Evolutionary conservation across 2,888 invertebrate species (phyloP).

Genomic region (Cremastinae sp.): DNA sequence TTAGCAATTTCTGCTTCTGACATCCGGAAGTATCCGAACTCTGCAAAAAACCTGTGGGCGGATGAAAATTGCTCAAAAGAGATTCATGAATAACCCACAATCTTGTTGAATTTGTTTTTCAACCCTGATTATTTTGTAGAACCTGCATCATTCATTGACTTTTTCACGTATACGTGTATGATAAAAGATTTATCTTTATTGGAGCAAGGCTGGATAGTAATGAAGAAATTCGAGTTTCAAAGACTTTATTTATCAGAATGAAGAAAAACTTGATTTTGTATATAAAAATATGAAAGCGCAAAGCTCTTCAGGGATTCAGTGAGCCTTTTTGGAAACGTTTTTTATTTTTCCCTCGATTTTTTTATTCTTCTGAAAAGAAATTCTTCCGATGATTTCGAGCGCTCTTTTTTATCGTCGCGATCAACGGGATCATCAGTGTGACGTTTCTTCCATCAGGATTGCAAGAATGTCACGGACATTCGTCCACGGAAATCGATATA

Average conservation of each 20-base stretch:
- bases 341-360: not conserved
- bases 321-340: not conserved
- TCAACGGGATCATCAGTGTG: constrained; percentile 12
- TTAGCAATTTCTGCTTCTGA: constrained; percentile 32
- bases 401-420: constrained; percentile 3
- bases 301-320: no score
- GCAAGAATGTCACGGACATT: constrained; percentile 39
- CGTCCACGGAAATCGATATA: constrained; percentile 48
- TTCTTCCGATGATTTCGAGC: not conserved
- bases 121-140: no score
- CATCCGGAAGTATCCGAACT: constrained; percentile 38
- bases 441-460: not conserved
- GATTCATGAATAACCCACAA: constrained; percentile 18
- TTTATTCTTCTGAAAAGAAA: not conserved
- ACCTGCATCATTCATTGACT: not conserved
- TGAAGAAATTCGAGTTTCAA: not conserved
- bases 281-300: not conserved
- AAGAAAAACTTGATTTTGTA: not conserved
- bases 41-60: not conserved
- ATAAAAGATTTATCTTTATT: constrained; percentile 2
- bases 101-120: constrained; percentile 3
- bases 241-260: constrained; percentile 5
- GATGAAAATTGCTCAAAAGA: not conserved
- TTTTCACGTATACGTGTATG: not conserved
- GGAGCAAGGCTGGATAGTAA: not conserved